Conservation (phyloP, 2,113 vertebrate species). For the Cynopterus brachyotis region DNA sequence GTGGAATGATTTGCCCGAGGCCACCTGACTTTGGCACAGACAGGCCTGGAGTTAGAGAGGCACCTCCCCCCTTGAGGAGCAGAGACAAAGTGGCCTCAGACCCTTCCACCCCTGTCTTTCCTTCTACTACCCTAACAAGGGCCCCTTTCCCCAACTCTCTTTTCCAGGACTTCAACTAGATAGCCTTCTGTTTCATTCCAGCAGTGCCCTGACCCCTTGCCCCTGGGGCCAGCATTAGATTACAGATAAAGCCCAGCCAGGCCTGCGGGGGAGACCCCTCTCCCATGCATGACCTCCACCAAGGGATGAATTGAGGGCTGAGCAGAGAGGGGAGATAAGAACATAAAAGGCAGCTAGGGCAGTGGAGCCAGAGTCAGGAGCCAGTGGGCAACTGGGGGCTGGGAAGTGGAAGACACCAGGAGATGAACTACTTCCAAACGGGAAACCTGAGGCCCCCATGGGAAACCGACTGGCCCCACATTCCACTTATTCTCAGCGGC, state of each 20-base stretch:
- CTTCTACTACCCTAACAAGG: too few relatives aligned
- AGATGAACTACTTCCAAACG: too few relatives aligned
- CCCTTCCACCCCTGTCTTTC: neutral
- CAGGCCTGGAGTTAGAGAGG: neutral
- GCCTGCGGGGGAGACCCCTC: neutral
- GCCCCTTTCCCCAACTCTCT: neutral
- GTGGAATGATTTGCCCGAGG: neutral
- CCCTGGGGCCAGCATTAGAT: slow-evolving; percentile 5
- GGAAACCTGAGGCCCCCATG: neutral
- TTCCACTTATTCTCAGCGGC: neutral
- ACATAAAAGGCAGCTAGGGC: neutral
- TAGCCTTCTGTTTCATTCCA: neutral
- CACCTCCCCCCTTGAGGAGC: too few relatives aligned
- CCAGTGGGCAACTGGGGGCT: neutral
- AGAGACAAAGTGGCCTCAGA: accelerated
- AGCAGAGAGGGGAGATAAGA: neutral
- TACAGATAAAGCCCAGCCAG: slow-evolving; percentile 23
- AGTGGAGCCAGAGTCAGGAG: neutral
- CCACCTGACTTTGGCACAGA: accelerated
- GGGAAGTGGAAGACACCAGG: neutral
- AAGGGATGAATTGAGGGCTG: neutral
- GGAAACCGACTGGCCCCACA: accelerated
- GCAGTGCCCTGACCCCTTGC: neutral
- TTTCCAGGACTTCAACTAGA: neutral
- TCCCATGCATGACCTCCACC: neutral